Percentiles rank a stretch among this genome's conserved stretches.
Conservation (phyloP, 1,140 invertebrate species). For the Coelopa frigida region DNA sequence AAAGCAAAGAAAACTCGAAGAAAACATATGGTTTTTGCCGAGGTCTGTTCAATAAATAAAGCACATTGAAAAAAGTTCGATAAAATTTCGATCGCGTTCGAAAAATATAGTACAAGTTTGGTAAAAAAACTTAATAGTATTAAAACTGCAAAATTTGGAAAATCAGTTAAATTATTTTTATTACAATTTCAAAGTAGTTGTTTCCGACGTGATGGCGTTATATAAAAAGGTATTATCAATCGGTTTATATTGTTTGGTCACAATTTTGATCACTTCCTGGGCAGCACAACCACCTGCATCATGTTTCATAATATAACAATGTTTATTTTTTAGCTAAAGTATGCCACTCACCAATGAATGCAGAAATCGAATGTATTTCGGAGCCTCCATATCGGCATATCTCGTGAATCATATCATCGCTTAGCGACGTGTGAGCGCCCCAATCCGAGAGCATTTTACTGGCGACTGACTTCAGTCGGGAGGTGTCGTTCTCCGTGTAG, state of each 20-base stretch:
- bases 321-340: conserved; percentile 5
- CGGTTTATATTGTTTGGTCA: conserved; percentile 94
- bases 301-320: conserved; percentile 1
- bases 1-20: no score
- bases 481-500: conserved; percentile 84
- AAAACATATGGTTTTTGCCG: no score
- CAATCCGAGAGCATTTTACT: conserved; percentile 78
- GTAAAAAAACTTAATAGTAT: neutral
- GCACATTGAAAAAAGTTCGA: no score
- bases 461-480: conserved; percentile 72
- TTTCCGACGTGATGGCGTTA: conserved; percentile 85
- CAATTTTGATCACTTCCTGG: conserved; percentile 96
- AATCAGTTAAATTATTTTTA: conserved; percentile 2
- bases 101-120: neutral
- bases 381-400: conserved; percentile 89
- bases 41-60: no score
- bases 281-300: conserved; percentile 74
- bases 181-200: conserved; percentile 54
- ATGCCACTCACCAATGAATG: conserved; percentile 77
- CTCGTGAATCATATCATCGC: conserved; percentile 93
- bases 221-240: conserved; percentile 94
- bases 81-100: neutral
- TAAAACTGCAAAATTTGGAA: neutral
- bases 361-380: conserved; percentile 91
- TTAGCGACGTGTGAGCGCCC: conserved; percentile 68